Conservation (phyloP, 1,140 invertebrate genomes). For the Ridgeia piscesae region DNA sequence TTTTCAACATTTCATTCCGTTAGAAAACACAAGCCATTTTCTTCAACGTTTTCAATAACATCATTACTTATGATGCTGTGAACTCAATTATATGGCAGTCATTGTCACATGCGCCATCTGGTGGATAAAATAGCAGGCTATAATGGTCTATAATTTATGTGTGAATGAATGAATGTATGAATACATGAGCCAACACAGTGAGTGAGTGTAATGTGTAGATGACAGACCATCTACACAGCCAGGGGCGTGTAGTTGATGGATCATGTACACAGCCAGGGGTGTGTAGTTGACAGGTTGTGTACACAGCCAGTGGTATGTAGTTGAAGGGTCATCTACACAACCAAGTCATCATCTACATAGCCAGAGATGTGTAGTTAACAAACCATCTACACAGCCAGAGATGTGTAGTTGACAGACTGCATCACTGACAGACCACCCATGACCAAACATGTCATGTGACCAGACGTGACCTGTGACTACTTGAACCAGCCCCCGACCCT, state of each 20-base stretch:
- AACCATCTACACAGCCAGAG: not conserved
- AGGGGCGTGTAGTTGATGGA: not conserved
- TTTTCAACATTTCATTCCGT: too few species aligned
- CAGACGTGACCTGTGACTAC: not conserved
- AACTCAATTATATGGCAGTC: too few species aligned
- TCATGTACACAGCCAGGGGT: not conserved
- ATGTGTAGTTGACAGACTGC: not conserved
- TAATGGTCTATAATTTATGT: too few species aligned
- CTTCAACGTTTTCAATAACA: too few species aligned
- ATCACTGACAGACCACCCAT: not conserved
- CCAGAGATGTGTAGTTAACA: not conserved
- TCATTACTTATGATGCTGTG: too few species aligned
- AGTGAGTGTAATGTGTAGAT: not conserved
- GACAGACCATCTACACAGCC: not conserved
- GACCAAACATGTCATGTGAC: not conserved
- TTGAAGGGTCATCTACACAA: not conserved
- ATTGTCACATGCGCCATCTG: too few species aligned
- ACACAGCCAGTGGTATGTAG: not conserved
- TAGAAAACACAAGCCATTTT: too few species aligned
- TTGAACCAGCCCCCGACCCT: constrained; percentile 15
- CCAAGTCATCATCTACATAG: not conserved
- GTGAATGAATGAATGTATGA: too few species aligned
- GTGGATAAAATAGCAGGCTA: too few species aligned
- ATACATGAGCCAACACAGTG: too few species aligned
- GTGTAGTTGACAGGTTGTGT: not conserved